A percentile compares a stretch with the other conserved stretches of the same genome.
These are phyloP conservation scores for Chrysemys picta DNA, from an alignment of 2,113 vertebrate species.

Conservation along the genomic window DNA sequence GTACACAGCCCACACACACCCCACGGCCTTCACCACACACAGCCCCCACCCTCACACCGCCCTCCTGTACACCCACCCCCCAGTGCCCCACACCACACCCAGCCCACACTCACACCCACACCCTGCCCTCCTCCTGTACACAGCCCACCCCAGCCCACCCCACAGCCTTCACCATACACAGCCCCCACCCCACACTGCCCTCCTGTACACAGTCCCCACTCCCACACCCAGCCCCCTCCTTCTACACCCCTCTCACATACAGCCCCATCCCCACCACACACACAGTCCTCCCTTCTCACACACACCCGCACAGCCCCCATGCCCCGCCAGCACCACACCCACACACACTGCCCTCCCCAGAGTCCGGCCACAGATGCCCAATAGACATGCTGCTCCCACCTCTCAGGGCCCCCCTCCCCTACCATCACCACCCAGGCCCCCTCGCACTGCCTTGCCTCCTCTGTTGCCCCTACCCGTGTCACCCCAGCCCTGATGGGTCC, in stretches of 20 bases:
- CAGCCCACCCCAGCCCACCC: too few relatives aligned
- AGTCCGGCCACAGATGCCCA: too few relatives aligned
- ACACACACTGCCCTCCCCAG: neutral
- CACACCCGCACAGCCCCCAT: too few relatives aligned
- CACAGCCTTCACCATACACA: too few relatives aligned
- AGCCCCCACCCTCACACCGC: too few relatives aligned
- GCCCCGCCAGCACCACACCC: neutral
- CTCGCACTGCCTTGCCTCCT: neutral
- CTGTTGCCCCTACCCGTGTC: neutral
- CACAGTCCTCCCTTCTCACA: neutral
- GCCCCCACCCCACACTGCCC: too few relatives aligned
- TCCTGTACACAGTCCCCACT: neutral
- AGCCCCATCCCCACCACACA: too few relatives aligned
- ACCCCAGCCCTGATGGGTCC: neutral
- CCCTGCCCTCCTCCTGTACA: neutral
- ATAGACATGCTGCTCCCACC: too few relatives aligned
- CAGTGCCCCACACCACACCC: neutral
- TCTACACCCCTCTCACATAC: accelerated
- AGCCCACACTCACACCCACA: neutral
- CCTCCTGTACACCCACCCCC: too few relatives aligned
- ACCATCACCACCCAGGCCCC: too few relatives aligned
- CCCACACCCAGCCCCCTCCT: neutral
- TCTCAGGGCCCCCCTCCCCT: too few relatives aligned
- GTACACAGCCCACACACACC: neutral
- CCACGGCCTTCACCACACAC: too few relatives aligned